Base-by-base conservation (phyloP, 2,797 vertebrate genomes). In the Aldrovandia affinis region DNA sequence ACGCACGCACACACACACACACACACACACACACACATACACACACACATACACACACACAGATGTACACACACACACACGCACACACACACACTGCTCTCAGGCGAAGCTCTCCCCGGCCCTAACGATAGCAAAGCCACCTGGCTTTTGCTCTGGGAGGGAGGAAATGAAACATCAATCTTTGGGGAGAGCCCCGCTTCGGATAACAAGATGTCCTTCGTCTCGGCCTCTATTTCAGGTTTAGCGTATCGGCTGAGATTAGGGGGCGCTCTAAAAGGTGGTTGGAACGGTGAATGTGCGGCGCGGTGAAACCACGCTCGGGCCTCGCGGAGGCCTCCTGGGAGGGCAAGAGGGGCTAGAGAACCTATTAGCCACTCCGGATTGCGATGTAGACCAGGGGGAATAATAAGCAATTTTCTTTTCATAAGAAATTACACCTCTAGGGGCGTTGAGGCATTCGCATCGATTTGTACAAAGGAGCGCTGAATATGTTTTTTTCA, bases 361-460 rank as follows among this genome's bases (percentile, higher is more conserved):
- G 42, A 83, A 83, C 1, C 65, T 73, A 75, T 82, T 55, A 75
- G 18, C 50, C 18, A 25, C 81, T 75, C 68, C 12, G 30, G 57
- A 55, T 20, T n/a, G 14, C n/a, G 55, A 30, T 42, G 28, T 30
- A 12, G 5, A 10, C 47, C 68, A 52, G 33, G 3, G 50, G 30
- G 77, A 20, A 36, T 9, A 80, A 55, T 80, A 80, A 59, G 15
- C 28, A 22, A 80, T 61, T 10, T 42, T 81, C 57, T 63, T 63
- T 50, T 57, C 55, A 10, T 10, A 47, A 61, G 28, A 78, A 7
- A 75, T 9, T 20, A 47, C 36, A 47, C 36, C 39, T 63, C 57
- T 8, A 25, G 80, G 18, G 22, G 22, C 57, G 22, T 9, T 22
- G 57, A 78, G 42, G 63, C n/a, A 18, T 28, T 33, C 47, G 36